Evolutionary conservation across 2,113 vertebrate genomes (phyloP), one percentile per base, ranked within the genome.

Genomic region (Ceyx melanurus): DNA sequence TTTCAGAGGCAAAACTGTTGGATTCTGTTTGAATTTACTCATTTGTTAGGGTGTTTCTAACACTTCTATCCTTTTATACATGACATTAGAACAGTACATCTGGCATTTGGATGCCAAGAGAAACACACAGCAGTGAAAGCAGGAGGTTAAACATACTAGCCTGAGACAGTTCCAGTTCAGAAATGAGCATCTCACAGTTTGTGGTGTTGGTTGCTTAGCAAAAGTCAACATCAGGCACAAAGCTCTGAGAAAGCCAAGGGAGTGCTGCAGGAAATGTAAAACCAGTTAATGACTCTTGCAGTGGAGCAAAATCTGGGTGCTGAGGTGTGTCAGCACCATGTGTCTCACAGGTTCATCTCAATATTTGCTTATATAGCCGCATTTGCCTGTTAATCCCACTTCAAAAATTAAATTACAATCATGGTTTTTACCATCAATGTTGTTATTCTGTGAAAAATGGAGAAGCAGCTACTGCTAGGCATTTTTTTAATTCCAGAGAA

Each of bases 351-450:
- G 6, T 56, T 88, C 14, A 16, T 77, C 88, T 84, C 58, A 80
- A 3, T 37, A 37, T 35, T 89, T 78, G 65, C n/a, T 22, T 0
- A 0, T 58, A 8, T 6, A 31, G 26, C 26, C 45, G 58, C 7
- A 50, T 65, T 82, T 91, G 10, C 50, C 35, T 77, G 21, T 42
- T 86, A 42, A 42, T 71, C 18, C 13, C 42, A 18, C 57, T 87
- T 78, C 17, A 78, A 28, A 85, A 88, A 77, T 19, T 17, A 57
- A 66, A 28, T 56, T 80, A 31, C 14, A 25, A 11, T 60, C 15
- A 2, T 48, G 13, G 11, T 15, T 86, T 85, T 80, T 65, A 43
- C 29, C 65, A 18, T 8, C 60, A 37, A 20, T 42, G 13, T 10
- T n/a, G 10, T 46, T 89, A 31, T 12, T 79, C 33, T 65, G 31